These are phyloP conservation scores for Eupeodes corollae DNA, from an alignment of 1,140 invertebrate genomes.

Conservation along the genomic window DNA sequence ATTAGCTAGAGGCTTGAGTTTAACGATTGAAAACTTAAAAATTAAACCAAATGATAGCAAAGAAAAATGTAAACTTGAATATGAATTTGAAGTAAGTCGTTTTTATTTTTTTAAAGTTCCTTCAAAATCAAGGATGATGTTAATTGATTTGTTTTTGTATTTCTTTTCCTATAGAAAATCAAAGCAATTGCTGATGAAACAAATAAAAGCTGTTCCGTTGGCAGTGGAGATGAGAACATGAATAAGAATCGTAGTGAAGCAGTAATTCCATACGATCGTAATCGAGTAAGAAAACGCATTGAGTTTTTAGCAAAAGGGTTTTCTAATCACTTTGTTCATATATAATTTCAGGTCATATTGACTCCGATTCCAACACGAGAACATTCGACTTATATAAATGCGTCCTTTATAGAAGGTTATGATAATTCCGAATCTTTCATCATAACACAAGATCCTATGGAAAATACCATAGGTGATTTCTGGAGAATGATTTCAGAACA, in stretches of 20 bases:
- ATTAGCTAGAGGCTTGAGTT: constrained; percentile 54
- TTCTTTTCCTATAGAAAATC: constrained; percentile 68
- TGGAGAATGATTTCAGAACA: constrained; percentile 96
- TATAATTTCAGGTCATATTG: constrained; percentile 26
- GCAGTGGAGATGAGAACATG: constrained; percentile 71
- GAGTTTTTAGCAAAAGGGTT: too few relatives aligned
- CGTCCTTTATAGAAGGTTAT: constrained; percentile 93
- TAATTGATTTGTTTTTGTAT: constrained; percentile 9
- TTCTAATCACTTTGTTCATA: too few relatives aligned
- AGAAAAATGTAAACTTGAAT: constrained; percentile 58
- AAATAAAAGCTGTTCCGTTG: constrained; percentile 67
- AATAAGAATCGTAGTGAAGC: constrained; percentile 77
- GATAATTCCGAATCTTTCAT: constrained; percentile 89
- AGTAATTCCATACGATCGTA: constrained; percentile 84
- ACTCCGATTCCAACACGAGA: constrained; percentile 70
- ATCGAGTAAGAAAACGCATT: constrained; percentile 61
- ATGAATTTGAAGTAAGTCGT: constrained; percentile 65
- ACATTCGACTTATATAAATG: constrained; percentile 93
- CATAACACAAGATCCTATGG: constrained; percentile 88
- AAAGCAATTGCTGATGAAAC: constrained; percentile 64
- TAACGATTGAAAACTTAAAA: constrained; percentile 56
- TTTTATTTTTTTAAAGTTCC: neutral
- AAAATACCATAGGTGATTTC: constrained; percentile 81
- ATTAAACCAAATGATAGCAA: constrained; percentile 41
- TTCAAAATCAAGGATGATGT: constrained; percentile 1